phyloP scores from a whole-genome alignment of 2,888 invertebrate species.

The Aporophyla nigra region DNA sequence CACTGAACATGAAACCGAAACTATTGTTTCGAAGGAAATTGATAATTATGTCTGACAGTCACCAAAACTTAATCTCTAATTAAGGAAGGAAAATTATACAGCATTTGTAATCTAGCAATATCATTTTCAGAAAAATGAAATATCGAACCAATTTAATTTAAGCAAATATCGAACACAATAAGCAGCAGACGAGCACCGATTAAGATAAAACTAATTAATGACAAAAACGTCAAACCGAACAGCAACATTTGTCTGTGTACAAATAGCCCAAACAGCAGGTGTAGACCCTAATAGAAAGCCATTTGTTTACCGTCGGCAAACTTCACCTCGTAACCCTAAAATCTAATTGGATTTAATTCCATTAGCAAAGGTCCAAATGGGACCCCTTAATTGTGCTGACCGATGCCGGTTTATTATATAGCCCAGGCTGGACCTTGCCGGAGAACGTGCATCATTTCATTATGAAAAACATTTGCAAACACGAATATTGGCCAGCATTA shows the following conservation, averaged over 20 bases:
- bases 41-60: not conserved
- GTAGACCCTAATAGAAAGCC: constrained; percentile 84
- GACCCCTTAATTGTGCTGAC: constrained; percentile 89
- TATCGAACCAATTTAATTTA: constrained; percentile 12
- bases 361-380: constrained; percentile 90
- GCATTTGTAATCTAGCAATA: not conserved
- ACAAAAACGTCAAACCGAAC: constrained; percentile 76
- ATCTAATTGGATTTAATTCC: constrained; percentile 91
- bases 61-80: not conserved
- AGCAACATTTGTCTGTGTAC: constrained; percentile 80
- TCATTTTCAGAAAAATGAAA: not conserved
- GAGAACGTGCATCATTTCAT: constrained; percentile 75
- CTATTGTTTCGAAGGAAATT: constrained; percentile 7
- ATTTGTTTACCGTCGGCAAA: constrained; percentile 89
- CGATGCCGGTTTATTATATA: constrained; percentile 85
- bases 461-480: constrained; percentile 76
- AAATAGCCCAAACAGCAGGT: constrained; percentile 84
- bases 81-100: not conserved
- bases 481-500: constrained; percentile 57
- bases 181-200: constrained; percentile 61
- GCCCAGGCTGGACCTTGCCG: constrained; percentile 71
- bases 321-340: constrained; percentile 90
- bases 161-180: constrained; percentile 33
- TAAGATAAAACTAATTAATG: constrained; percentile 74
- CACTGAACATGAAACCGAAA: not conserved